Evolutionary conservation across 2,797 vertebrate genomes (phyloP), one percentile per base, ranked within the genome.

Genomic region (Pangasius krempfi): DNA sequence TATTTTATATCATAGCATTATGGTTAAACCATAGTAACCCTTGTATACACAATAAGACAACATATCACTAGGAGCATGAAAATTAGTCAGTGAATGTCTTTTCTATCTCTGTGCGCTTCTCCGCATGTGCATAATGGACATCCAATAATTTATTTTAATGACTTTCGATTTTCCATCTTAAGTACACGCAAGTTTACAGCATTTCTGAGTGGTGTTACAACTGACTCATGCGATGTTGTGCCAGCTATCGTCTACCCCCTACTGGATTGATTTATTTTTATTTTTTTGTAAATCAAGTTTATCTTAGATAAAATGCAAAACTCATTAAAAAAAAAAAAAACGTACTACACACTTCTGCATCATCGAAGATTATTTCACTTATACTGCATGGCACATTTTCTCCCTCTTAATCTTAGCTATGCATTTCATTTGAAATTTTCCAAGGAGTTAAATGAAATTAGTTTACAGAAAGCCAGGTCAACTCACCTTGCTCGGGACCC

Each of bases 401-500:
- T 73, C 8, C 37, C 20, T 44, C 20, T 73, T 8, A 25, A 75
- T 2, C 44, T 10, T 4, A 7, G 10, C 14, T n/a, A 50, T 13
- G 20, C 75, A 52, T n/a, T 30, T 52, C 5, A 52, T 78, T 16
- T 52, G 16, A 54, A 79, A 79, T 18, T 33, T 30, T 18, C 0
- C 7, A 79, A 52, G 13, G 6, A 18, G 75, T 52, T 78, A 5
- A 78, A 18, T n/a, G 3, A 16, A 54, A 54, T 18, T 4, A 47
- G 44, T 76, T 50, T 18, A 20, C 18, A 80, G 18, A 14, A 37
- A 81, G 18, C 2, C 33, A 14, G 10, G 33, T 40, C 30, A 81
- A 12, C 83, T 93, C 97, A 99, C 98, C 98, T 99, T 98, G 93
- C 96, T 97, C 6, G 98, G 98, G 92, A 97, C 97, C 93, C 98